Percentiles rank a stretch among this genome's conserved stretches.
phyloP scores from a whole-genome alignment of 2,113 vertebrate genomes.

The Thamnaconus septentrionalis region DNA sequence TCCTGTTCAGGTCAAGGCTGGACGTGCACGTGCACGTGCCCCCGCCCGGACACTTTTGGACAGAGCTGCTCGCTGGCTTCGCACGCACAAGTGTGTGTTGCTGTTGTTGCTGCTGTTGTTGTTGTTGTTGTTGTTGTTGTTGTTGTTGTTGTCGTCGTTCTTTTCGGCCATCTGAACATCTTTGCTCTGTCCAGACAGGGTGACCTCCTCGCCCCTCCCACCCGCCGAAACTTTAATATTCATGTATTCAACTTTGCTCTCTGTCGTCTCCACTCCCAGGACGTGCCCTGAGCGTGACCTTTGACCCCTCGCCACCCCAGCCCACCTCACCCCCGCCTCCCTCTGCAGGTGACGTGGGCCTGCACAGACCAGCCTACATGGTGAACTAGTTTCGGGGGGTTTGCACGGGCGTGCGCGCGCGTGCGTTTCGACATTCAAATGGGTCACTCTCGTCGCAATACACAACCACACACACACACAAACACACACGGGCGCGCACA shows the following conservation, averaged over 20 bases:
- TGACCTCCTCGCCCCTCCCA: too few species aligned
- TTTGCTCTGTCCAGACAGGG: too few species aligned
- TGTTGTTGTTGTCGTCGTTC: not conserved
- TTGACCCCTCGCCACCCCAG: slow-evolving; percentile 17
- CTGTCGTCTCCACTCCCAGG: too few species aligned
- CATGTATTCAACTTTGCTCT: too few species aligned
- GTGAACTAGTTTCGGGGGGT: slow-evolving; percentile 57
- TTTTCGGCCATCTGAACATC: slow-evolving; percentile 18
- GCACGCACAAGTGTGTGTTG: too few species aligned
- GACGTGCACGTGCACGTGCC: slow-evolving; percentile 42
- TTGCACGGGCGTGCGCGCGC: slow-evolving; percentile 26
- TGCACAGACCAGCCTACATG: slow-evolving; percentile 33
- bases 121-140: too few species aligned
- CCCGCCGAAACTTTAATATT: too few species aligned
- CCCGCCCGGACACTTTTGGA: too few species aligned
- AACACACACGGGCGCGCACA: slow-evolving; percentile 26
- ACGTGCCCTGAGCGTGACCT: not conserved
- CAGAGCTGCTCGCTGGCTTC: too few species aligned
- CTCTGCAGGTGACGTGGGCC: not conserved
- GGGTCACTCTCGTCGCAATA: slow-evolving; percentile 77
- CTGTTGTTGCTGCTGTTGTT: too few species aligned
- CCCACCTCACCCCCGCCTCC: not conserved
- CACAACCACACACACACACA: slow-evolving; percentile 35
- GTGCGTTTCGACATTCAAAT: slow-evolving; percentile 63
- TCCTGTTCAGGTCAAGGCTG: slow-evolving; percentile 33